Evolutionary conservation across 1,140 invertebrate genomes (phyloP).

Genomic region (Ptiloglossa arizonensis): DNA sequence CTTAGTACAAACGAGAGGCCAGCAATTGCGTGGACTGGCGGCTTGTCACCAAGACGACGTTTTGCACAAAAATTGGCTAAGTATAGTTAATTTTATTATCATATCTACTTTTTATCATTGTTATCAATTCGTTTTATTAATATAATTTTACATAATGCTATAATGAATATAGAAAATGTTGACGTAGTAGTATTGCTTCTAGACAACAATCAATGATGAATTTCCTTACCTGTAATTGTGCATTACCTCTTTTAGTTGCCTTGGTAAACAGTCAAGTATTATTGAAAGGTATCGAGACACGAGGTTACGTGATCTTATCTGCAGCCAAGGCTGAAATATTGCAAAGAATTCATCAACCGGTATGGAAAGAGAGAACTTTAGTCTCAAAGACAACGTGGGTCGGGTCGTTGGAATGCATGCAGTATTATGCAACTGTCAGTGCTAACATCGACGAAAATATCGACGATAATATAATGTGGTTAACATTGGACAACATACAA

Average conservation of each 20-base stretch:
- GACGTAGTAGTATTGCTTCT: too few relatives aligned
- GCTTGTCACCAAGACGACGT: conserved; percentile 95
- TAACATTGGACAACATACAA: conserved; percentile 95
- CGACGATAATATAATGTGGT: conserved; percentile 96
- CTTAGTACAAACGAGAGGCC: conserved; percentile 87
- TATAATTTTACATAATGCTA: too few relatives aligned
- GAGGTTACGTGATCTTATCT: conserved; percentile 97
- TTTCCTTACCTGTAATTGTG: not conserved
- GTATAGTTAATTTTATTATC: conserved; percentile 81
- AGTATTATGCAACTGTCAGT: conserved; percentile 98
- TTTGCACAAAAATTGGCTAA: conserved; percentile 95
- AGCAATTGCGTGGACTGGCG: conserved; percentile 91
- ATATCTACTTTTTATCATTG: not conserved
- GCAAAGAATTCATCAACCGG: conserved; percentile 94
- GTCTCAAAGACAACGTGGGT: conserved; percentile 98
- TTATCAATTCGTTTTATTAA: too few relatives aligned
- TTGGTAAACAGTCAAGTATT: conserved; percentile 98
- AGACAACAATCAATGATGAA: too few relatives aligned
- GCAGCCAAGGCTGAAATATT: conserved; percentile 97
- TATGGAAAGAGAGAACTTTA: conserved; percentile 94
- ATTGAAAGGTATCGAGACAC: conserved; percentile 96
- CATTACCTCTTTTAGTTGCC: conserved; percentile 86
- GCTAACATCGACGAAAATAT: conserved; percentile 89
- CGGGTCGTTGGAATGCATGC: conserved; percentile 97
- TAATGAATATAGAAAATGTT: too few relatives aligned